Conservation (phyloP, 2,113 vertebrate species). For the Gulo gulo region DNA sequence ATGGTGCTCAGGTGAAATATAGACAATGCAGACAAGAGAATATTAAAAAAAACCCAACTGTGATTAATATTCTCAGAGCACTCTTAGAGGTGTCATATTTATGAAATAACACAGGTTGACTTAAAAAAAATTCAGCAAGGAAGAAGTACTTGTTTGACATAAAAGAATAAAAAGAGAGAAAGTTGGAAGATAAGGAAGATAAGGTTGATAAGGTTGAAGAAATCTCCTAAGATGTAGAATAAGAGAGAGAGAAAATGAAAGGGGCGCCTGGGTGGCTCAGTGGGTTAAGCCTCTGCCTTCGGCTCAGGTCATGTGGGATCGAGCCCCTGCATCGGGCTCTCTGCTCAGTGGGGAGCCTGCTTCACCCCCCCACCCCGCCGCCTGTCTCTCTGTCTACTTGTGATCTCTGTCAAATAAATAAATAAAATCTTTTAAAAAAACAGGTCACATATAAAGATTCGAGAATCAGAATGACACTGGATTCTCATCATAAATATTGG, state of each 20-base stretch:
- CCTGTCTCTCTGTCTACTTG: too few species aligned
- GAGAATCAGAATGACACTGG: neutral
- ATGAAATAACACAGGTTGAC: neutral
- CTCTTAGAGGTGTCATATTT: neutral
- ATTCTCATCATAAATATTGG: neutral
- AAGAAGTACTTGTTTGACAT: neutral
- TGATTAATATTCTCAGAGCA: neutral
- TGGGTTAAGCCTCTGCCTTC: too few species aligned
- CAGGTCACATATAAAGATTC: neutral
- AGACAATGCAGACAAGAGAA: neutral
- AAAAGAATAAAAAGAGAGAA: neutral
- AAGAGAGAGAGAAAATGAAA: neutral
- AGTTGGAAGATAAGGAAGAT: neutral
- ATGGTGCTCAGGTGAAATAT: neutral
- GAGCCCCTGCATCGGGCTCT: too few species aligned
- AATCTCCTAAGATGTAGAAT: neutral
- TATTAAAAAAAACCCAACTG: neutral
- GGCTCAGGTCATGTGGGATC: too few species aligned
- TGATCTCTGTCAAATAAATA: too few species aligned
- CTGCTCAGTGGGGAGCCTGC: too few species aligned
- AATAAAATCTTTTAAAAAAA: too few species aligned
- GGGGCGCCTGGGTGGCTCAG: too few species aligned
- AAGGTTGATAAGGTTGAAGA: neutral
- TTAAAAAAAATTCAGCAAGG: neutral
- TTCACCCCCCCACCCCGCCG: rapidly evolving